phyloP scores from a whole-genome alignment of 2,797 vertebrate genomes.

The Remorina albescens region DNA sequence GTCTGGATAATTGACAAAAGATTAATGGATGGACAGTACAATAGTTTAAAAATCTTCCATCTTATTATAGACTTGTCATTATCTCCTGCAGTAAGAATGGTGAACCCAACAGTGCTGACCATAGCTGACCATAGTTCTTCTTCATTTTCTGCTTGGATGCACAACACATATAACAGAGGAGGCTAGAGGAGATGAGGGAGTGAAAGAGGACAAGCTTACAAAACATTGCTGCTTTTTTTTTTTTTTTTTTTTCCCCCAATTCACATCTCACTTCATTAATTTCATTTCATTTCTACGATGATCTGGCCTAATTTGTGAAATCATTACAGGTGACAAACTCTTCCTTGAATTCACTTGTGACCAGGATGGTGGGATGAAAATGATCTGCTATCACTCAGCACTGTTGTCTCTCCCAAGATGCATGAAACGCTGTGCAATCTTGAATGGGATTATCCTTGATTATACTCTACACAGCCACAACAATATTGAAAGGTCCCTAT shows the following conservation, averaged over 20 bases:
- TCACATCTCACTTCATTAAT: neutral
- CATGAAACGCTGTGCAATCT: constrained; percentile 30
- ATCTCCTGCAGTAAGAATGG: neutral
- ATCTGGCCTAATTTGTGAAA: constrained; percentile 21
- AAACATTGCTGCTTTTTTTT: neutral
- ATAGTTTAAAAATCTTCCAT: constrained; percentile 21
- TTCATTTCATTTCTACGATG: neutral
- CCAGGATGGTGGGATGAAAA: constrained; percentile 1
- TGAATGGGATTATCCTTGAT: constrained; percentile 27
- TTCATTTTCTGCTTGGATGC: constrained; percentile 56
- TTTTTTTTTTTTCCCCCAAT: neutral
- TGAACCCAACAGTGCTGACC: constrained; percentile 30
- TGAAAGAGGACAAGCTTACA: constrained; percentile 16
- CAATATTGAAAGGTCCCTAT: constrained; percentile 9
- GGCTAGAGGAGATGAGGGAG: constrained; percentile 7
- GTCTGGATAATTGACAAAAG: constrained; percentile 9
- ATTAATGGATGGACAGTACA: constrained; percentile 11
- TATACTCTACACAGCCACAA: constrained; percentile 1
- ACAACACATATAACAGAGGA: constrained; percentile 16
- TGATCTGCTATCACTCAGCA: constrained; percentile 8
- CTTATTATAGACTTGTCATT: constrained; percentile 40
- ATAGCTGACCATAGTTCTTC: constrained; percentile 28
- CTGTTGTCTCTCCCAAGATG: constrained; percentile 14
- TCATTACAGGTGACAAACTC: constrained; percentile 1
- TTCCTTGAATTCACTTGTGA: neutral